phyloP scores from a whole-genome alignment of 2,888 invertebrate species.

The Amblyjoppa fuscipennis region DNA sequence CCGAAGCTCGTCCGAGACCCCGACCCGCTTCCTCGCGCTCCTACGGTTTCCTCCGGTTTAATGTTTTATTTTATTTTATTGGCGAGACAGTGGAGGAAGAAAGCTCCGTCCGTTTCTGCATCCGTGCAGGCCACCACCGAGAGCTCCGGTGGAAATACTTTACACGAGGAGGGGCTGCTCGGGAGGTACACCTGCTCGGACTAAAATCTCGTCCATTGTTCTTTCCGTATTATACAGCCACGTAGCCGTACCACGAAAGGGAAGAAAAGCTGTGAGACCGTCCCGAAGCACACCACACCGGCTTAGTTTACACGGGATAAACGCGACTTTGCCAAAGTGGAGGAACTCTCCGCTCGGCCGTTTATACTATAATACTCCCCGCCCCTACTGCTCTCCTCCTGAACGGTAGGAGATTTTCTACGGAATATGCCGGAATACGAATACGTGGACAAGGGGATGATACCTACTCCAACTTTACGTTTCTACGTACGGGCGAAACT shows the following conservation, averaged over 20 bases:
- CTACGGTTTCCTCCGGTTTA: conserved; percentile 60
- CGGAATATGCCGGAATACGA: conserved; percentile 30
- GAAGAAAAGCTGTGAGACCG: conserved; percentile 59
- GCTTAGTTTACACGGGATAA: conserved; percentile 75
- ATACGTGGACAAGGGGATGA: conserved; percentile 46
- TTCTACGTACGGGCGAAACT: conserved; percentile 43
- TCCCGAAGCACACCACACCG: conserved; percentile 59
- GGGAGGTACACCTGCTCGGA: conserved; percentile 62
- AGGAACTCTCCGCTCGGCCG: conserved; percentile 54
- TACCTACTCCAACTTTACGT: conserved; percentile 61
- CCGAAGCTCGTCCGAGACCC: conserved; percentile 16
- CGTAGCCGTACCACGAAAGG: conserved; percentile 11
- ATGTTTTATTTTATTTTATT: conserved; percentile 77
- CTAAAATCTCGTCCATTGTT: conserved; percentile 67
- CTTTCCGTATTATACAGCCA: conserved; percentile 51
- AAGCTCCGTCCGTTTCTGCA: conserved; percentile 38
- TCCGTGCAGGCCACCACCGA: conserved; percentile 36
- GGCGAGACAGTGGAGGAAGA: conserved; percentile 39
- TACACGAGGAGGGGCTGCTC: conserved; percentile 12
- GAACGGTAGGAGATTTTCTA: conserved; percentile 44
- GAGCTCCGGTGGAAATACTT: conserved; percentile 53
- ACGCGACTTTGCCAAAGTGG: conserved; percentile 69
- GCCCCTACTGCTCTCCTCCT: not conserved
- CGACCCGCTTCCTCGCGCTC: not conserved
- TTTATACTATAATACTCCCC: conserved; percentile 64